These are phyloP conservation scores for Seriola dumerili DNA, from an alignment of 2,113 vertebrate genomes.

Conservation along the genomic window DNA sequence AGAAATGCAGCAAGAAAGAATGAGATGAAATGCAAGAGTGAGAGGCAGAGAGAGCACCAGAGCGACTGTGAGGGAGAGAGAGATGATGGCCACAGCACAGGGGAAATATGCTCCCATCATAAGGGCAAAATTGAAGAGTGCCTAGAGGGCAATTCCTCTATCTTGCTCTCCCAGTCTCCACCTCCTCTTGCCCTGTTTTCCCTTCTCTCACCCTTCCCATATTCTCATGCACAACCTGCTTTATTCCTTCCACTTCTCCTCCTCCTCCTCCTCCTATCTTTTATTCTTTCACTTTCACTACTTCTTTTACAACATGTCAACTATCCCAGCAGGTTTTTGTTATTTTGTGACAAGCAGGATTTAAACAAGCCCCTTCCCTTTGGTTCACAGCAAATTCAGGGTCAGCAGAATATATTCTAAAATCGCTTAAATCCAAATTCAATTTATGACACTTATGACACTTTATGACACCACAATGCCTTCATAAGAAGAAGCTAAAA, in stretches of 20 bases:
- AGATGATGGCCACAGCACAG: constrained; percentile 69
- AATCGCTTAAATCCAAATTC: neutral
- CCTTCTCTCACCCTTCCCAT: constrained; percentile 29
- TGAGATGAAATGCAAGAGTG: constrained; percentile 5
- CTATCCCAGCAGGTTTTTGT: neutral
- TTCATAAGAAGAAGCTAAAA: too few species aligned
- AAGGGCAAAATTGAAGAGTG: constrained; percentile 73
- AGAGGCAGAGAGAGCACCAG: constrained; percentile 25
- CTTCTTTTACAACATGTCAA: neutral
- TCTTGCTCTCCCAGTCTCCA: constrained; percentile 40
- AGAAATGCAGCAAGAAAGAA: constrained; percentile 12
- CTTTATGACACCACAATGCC: too few species aligned
- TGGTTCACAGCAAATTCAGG: too few species aligned
- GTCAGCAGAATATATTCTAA: too few species aligned
- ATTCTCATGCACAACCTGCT: constrained; percentile 26
- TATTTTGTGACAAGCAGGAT: neutral
- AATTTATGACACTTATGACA: too few species aligned
- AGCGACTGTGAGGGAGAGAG: constrained; percentile 33
- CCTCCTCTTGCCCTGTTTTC: constrained; percentile 69
- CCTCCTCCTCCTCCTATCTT: neutral
- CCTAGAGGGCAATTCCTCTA: constrained; percentile 68
- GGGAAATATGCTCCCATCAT: constrained; percentile 78
- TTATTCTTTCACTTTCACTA: constrained; percentile 4
- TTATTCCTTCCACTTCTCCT: neutral
- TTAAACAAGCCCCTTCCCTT: neutral